A percentile compares a stretch with the other conserved stretches of the same genome.
Conservation (phyloP, 2,888 invertebrate species). For the Erannis defoliaria region DNA sequence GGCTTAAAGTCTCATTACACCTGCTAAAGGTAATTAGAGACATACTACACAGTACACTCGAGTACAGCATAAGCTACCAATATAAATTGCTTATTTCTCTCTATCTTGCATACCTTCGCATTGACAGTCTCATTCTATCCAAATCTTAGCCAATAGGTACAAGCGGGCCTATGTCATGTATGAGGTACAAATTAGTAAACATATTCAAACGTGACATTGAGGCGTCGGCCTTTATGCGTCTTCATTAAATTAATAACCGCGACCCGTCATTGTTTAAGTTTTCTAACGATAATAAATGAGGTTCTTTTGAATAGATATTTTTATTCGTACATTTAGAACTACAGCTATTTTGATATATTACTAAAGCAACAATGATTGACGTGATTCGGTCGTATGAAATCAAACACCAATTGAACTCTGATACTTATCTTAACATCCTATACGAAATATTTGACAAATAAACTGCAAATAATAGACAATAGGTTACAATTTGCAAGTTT, state of each 20-base stretch:
- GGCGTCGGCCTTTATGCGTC: conserved; percentile 6
- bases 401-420: not conserved
- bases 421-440: too few species aligned
- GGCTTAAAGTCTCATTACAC: too few species aligned
- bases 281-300: conserved; percentile 10
- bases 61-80: too few species aligned
- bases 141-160: not conserved
- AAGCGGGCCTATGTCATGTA: not conserved
- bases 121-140: not conserved
- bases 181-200: conserved; percentile 5
- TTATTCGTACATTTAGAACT: conserved; percentile 10
- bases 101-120: not conserved
- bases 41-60: too few species aligned
- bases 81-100: too few species aligned
- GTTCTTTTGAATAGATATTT: conserved; percentile 10
- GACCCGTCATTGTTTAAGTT: conserved; percentile 10
- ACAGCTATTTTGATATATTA: conserved; percentile 19
- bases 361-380: conserved; percentile 7
- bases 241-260: conserved; percentile 17
- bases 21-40: too few species aligned
- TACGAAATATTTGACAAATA: too few species aligned
- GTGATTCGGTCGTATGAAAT: conserved; percentile 10
- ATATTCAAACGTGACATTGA: conserved; percentile 18
- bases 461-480: too few species aligned
- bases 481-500: too few species aligned